Evolutionary conservation across 2,113 vertebrate species (phyloP), one percentile per base, ranked within the genome.

Genomic region (Hydrolagus affinis): DNA sequence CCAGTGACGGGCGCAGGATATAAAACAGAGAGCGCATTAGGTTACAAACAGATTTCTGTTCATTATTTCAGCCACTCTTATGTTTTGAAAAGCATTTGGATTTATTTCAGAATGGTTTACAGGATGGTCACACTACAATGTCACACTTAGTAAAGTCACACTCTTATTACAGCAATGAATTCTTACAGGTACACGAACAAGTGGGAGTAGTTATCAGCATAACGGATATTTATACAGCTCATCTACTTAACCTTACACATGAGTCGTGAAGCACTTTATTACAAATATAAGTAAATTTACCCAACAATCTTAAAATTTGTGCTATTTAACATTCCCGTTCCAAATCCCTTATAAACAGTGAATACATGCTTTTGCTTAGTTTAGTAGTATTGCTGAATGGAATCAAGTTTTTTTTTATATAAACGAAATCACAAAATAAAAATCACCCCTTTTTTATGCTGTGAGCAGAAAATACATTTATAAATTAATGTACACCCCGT

Each of bases 401-500:
- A 44, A 25, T 83, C 77, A 68, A 83, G 60, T 80, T 64, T 25
- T 25, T 44, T 44, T 66, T 83, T 83, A n/a, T 66, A 66, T 66
- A 83, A 83, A 66, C 66, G 78, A 83, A 83, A 68, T 83, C 28
- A 83, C 78, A 66, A 83, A 64, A 80, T 64, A 83, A 83, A 59
- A 66, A 83, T 83, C 62, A 64, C 78, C 62, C 30, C 78, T 62
- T 78, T 62, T 78, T 60, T 66, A 68, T 83, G 78, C 78, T 83
- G 78, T 83, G 32, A 83, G 66, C 77, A 83, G 77, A 59, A 83
- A 83, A 83, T 83, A 83, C 28, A 68, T 83, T 62, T 83, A 83
- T 83, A 66, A 83, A 83, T 83, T 83, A 83, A 83, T 83, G 78
- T 83, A 83, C 78, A 83, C 66, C 78, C 78, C 78, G 66, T 83